Evolutionary conservation across 1,140 invertebrate genomes (phyloP).

Genomic region (Orussus abietinus): DNA sequence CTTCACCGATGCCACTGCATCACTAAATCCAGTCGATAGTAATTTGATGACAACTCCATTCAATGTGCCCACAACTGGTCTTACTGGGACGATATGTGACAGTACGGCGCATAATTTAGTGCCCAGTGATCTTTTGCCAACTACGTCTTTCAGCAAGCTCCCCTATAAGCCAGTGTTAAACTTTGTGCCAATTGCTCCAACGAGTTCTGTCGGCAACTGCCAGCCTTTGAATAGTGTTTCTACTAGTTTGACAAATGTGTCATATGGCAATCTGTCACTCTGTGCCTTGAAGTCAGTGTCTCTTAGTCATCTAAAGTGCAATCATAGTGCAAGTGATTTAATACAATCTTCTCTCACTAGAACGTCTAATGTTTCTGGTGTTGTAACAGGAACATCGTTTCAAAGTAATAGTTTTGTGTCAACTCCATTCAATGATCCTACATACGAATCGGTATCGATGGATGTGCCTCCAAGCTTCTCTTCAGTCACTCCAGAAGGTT

Average conservation of each 20-base stretch:
- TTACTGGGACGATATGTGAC: too few relatives aligned
- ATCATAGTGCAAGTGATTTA: too few relatives aligned
- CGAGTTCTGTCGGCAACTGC: constrained; percentile 8
- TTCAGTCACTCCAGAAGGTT: constrained; percentile 21
- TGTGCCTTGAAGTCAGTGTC: too few relatives aligned
- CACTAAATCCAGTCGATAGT: constrained; percentile 26
- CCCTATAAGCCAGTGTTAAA: constrained; percentile 16
- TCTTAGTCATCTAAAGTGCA: too few relatives aligned
- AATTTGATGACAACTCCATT: constrained; percentile 34
- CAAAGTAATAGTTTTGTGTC: constrained; percentile 27
- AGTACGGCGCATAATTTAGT: constrained; percentile 19
- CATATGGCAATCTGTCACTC: too few relatives aligned
- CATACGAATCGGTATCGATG: constrained; percentile 20
- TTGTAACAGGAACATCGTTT: too few relatives aligned
- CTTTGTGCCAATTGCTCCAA: constrained; percentile 5
- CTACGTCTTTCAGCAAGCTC: constrained; percentile 27
- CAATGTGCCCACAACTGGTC: constrained; percentile 29
- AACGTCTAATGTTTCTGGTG: too few relatives aligned
- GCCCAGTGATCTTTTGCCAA: constrained; percentile 20
- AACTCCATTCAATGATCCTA: constrained; percentile 26
- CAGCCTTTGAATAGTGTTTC: constrained; percentile 24
- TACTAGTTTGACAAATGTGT: too few relatives aligned
- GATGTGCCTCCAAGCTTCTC: constrained; percentile 23
- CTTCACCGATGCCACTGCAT: constrained; percentile 31
- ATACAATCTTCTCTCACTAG: too few relatives aligned